Conservation (phyloP, 2,113 vertebrate genomes). For the Perca fluviatilis region DNA sequence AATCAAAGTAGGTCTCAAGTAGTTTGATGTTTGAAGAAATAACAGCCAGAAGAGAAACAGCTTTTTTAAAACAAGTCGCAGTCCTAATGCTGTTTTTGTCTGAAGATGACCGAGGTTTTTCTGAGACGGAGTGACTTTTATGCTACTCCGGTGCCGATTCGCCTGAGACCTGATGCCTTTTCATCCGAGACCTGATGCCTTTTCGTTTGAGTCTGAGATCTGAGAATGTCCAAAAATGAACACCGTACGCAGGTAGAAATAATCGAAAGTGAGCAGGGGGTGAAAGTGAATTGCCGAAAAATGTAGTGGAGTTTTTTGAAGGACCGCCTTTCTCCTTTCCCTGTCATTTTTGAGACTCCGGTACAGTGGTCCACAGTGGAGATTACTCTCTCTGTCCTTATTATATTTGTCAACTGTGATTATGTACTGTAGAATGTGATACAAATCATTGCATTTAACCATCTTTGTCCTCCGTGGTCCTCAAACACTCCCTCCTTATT, state of each 20-base stretch:
- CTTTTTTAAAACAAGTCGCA: background rate
- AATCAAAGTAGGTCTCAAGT: conserved; percentile 46
- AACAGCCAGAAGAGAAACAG: conserved; percentile 26
- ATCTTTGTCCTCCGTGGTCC: background rate
- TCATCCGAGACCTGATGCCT: too few relatives aligned
- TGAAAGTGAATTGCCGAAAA: conserved; percentile 23
- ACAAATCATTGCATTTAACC: background rate
- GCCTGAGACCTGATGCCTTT: too few relatives aligned
- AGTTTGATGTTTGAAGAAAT: conserved; percentile 46
- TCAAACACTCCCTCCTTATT: background rate
- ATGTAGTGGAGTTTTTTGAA: background rate
- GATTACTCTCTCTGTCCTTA: background rate
- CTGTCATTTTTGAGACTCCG: background rate
- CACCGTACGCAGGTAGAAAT: background rate
- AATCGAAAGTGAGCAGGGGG: conserved; percentile 9
- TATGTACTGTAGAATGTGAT: background rate
- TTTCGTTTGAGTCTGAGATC: too few relatives aligned
- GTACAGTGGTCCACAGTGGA: background rate
- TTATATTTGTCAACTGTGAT: background rate
- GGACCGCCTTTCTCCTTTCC: background rate
- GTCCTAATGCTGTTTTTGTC: background rate
- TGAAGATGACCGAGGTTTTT: too few relatives aligned
- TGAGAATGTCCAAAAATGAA: too few relatives aligned
- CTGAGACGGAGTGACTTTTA: too few relatives aligned
- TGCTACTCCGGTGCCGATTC: too few relatives aligned